phyloP scores from a whole-genome alignment of 2,888 invertebrate genomes.

The Papilio gigon region DNA sequence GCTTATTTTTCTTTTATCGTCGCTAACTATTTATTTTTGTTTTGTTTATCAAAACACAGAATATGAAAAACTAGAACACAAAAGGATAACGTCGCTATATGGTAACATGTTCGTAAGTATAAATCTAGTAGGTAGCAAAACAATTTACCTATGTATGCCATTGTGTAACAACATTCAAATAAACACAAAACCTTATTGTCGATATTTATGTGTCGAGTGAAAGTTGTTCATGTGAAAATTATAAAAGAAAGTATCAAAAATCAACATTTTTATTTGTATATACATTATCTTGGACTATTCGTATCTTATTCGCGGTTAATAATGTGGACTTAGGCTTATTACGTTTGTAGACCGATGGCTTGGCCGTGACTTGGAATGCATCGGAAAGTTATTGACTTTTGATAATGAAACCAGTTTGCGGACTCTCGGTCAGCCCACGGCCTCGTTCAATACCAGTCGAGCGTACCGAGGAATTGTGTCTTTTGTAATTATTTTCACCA shows the following conservation, averaged over 20 bases:
- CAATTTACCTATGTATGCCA: slow-evolving; percentile 5
- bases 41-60: too few species aligned
- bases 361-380: slow-evolving; percentile 79
- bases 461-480: slow-evolving; percentile 54
- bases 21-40: too few species aligned
- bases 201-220: slow-evolving; percentile 29
- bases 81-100: not conserved
- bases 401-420: slow-evolving; percentile 81
- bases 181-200: slow-evolving; percentile 1
- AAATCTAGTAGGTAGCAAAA: not conserved
- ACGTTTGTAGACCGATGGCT: slow-evolving; percentile 64
- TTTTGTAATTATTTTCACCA: slow-evolving; percentile 50
- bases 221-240: slow-evolving; percentile 49
- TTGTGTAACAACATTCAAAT: not conserved
- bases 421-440: slow-evolving; percentile 76
- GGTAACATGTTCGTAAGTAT: not conserved
- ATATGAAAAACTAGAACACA: not conserved
- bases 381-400: slow-evolving; percentile 83
- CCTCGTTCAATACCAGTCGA: slow-evolving; percentile 76
- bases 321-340: slow-evolving; percentile 56
- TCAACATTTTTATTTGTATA: slow-evolving; percentile 50
- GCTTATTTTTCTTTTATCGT: not conserved
- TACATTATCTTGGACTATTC: slow-evolving; percentile 46
- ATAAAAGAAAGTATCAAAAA: slow-evolving; percentile 54
- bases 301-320: slow-evolving; percentile 47